Percentiles rank a stretch among this genome's conserved stretches.
Evolutionary conservation across 1,140 invertebrate genomes (phyloP).

Genomic region (Protaetia brevitarsis): DNA sequence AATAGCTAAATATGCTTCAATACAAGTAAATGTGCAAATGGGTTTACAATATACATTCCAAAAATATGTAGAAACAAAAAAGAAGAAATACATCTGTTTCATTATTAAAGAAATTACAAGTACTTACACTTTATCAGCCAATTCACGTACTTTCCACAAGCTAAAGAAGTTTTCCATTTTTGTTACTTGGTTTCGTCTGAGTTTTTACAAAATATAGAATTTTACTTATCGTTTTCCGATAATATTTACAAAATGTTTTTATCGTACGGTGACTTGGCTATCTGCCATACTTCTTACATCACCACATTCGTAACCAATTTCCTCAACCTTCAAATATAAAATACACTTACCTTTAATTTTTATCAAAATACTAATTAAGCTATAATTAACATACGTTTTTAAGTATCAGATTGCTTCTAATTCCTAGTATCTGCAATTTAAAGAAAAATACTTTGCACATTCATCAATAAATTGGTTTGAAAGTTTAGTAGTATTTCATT

Average conservation of each 20-base stretch:
- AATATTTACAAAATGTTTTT: constrained; percentile 21
- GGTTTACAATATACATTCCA: no score
- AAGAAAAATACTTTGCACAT: no score
- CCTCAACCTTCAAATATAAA: not conserved
- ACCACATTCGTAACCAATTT: not conserved
- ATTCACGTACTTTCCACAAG: constrained; percentile 92
- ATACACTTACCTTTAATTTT: no score
- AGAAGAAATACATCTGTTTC: constrained; percentile 41
- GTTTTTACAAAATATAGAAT: not conserved
- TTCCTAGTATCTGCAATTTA: no score
- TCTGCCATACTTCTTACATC: constrained; percentile 25
- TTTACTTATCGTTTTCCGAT: not conserved
- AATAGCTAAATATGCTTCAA: no score
- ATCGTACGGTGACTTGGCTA: constrained; percentile 19
- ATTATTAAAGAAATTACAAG: constrained; percentile 7
- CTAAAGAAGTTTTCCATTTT: constrained; percentile 70
- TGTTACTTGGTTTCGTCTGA: not conserved
- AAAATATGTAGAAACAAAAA: constrained; percentile 1
- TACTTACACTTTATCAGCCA: constrained; percentile 95
- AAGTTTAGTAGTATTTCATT: no score
- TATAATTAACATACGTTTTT: no score
- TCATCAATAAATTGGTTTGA: no score
- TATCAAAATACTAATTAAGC: no score
- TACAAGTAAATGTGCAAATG: no score
- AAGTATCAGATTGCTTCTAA: no score